These are phyloP conservation scores for Lathamus discolor DNA, from an alignment of 2,113 vertebrate species.

Conservation along the genomic window DNA sequence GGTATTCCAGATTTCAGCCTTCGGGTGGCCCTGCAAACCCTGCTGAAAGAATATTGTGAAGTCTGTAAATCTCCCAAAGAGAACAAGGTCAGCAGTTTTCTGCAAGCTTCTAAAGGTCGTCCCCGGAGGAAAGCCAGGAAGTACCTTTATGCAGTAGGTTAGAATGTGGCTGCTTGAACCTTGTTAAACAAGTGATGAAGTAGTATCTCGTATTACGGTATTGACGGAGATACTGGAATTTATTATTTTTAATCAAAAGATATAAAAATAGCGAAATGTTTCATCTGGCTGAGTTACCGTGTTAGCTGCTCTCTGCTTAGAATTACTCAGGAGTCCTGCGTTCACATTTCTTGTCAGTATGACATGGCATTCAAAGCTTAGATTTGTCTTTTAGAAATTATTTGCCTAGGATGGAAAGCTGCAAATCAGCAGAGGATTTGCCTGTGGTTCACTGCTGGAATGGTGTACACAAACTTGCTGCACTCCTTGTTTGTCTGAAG, in stretches of 20 bases:
- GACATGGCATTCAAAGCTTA: background rate
- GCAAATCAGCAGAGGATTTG: background rate
- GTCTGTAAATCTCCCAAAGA: slow-evolving; percentile 91
- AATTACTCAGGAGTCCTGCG: background rate
- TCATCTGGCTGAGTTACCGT: background rate
- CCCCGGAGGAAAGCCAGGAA: slow-evolving; percentile 97
- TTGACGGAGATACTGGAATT: background rate
- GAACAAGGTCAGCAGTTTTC: slow-evolving; percentile 87
- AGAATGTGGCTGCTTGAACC: slow-evolving; percentile 52
- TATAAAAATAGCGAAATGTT: background rate
- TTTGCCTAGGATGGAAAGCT: background rate
- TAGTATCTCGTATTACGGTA: background rate
- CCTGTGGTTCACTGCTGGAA: background rate
- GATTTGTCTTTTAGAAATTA: background rate
- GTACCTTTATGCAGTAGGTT: slow-evolving; percentile 97
- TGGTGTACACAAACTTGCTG: background rate
- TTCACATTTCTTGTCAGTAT: background rate
- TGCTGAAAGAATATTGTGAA: slow-evolving; percentile 95
- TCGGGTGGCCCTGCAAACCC: slow-evolving; percentile 94
- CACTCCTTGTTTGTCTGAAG: background rate
- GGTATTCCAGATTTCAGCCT: slow-evolving; percentile 95
- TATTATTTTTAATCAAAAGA: background rate
- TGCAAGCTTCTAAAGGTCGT: slow-evolving; percentile 87
- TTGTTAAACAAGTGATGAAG: slow-evolving; percentile 16
- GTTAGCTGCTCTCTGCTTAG: background rate